Percentiles rank a stretch among this genome's conserved stretches.
phyloP scores from a whole-genome alignment of 2,113 vertebrate species.

The Melanostigma gelatinosum region DNA sequence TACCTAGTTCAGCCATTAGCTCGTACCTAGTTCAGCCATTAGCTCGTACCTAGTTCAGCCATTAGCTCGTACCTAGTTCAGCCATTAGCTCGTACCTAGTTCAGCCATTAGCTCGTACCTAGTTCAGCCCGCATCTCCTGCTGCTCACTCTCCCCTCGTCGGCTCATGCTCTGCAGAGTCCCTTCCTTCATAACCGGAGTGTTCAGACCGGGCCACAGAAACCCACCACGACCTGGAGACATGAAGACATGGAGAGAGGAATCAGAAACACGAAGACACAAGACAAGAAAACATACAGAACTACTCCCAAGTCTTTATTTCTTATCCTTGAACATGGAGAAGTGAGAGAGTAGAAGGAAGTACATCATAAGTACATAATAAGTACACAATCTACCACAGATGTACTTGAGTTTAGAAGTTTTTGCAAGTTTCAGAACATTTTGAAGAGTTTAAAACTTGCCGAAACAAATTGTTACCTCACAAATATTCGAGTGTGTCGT shows the following conservation, averaged over 20 bases:
- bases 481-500: too few relatives aligned
- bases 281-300: not conserved
- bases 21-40: too few relatives aligned
- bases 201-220: constrained; percentile 96
- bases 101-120: constrained; percentile 23
- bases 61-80: too few relatives aligned
- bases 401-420: not conserved
- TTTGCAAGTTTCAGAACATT: not conserved
- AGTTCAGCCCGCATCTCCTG: constrained; percentile 83
- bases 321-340: not conserved
- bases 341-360: not conserved
- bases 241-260: not conserved
- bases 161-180: constrained; percentile 76
- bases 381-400: not conserved
- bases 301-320: not conserved
- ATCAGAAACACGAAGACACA: not conserved
- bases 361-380: not conserved
- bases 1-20: too few relatives aligned
- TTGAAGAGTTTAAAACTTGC: too few relatives aligned
- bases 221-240: constrained; percentile 87
- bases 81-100: too few relatives aligned
- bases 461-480: not conserved
- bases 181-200: constrained; percentile 83
- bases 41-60: too few relatives aligned
- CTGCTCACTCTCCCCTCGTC: constrained; percentile 84